Conservation (phyloP, 35 echinoderm and acorn worm species). For the Amphiura filiformis region DNA sequence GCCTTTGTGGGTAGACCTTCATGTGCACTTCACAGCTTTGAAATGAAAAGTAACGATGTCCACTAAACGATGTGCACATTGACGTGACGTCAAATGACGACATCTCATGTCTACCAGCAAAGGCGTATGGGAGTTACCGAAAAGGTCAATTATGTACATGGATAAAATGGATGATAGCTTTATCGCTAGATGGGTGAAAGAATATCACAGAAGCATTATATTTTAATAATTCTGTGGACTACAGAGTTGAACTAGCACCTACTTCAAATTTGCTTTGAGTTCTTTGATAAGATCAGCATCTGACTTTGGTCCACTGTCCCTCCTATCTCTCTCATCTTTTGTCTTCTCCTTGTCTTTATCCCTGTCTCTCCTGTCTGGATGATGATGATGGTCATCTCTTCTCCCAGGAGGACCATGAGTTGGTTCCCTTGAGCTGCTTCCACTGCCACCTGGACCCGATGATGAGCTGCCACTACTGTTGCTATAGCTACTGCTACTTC, state of each 20-base stretch:
- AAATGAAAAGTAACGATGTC: no score
- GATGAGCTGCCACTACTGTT: conserved; percentile 8
- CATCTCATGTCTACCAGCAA: no score
- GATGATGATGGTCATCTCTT: conserved; percentile 41
- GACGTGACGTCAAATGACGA: no score
- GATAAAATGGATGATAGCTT: no score
- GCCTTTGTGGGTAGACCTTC: no score
- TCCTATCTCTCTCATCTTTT: conserved; percentile 52
- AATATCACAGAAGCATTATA: no score
- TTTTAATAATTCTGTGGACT: no score
- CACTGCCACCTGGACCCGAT: conserved; percentile 24
- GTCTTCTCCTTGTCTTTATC: conserved; percentile 68
- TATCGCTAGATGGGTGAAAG: no score
- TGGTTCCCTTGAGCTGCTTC: conserved; percentile 44
- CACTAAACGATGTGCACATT: no score
- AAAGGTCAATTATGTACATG: no score
- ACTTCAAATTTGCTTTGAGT: conserved; percentile 84
- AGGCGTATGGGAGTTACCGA: no score
- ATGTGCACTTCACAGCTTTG: no score
- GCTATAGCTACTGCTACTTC: conserved; percentile 11
- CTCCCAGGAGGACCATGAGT: conserved; percentile 58
- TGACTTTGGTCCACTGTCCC: conserved; percentile 17
- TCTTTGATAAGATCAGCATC: conserved; percentile 84
- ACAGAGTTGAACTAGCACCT: conserved; percentile 26
- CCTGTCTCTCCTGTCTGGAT: conserved; percentile 47